phyloP scores from a whole-genome alignment of 2,888 invertebrate genomes.

The Drosophila incognita region DNA sequence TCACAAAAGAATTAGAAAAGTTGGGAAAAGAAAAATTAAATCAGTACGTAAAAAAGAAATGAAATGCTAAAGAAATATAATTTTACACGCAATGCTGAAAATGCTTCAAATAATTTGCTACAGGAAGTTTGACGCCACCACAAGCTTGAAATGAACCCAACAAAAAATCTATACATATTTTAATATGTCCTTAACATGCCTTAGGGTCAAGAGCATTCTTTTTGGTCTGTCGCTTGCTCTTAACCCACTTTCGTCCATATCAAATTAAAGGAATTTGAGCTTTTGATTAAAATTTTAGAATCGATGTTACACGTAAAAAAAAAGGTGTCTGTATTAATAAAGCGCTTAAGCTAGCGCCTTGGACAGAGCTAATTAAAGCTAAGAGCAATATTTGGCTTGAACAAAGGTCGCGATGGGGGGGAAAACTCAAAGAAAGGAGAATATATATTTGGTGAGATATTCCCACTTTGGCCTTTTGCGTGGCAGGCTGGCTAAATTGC shows the following conservation, averaged over 20 bases:
- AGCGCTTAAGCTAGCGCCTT: constrained; percentile 26
- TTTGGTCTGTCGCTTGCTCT: not conserved
- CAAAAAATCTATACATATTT: constrained; percentile 8
- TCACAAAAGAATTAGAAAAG: constrained; percentile 71
- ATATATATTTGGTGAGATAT: constrained; percentile 3
- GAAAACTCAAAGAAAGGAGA: constrained; percentile 7
- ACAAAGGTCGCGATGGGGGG: constrained; percentile 29
- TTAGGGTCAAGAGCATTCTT: constrained; percentile 3
- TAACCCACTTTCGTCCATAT: constrained; percentile 1
- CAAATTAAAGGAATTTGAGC: not conserved
- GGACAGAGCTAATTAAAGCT: constrained; percentile 55
- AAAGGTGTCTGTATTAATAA: constrained; percentile 25
- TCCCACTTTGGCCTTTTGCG: constrained; percentile 28
- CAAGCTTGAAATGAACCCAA: constrained; percentile 2
- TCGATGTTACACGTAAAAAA: not conserved
- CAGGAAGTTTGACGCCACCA: constrained; percentile 53
- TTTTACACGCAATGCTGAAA: constrained; percentile 56
- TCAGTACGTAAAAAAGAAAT: constrained; percentile 48
- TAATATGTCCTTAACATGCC: constrained; percentile 5
- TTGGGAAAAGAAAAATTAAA: constrained; percentile 57
- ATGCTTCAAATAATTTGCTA: constrained; percentile 57
- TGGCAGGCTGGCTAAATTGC: constrained; percentile 31
- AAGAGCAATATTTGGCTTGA: constrained; percentile 35
- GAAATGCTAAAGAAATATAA: constrained; percentile 40
- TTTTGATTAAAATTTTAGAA: constrained; percentile 21